phyloP scores from a whole-genome alignment of 92 coral and sea anemone species.

The Phenganax subtilis region DNA sequence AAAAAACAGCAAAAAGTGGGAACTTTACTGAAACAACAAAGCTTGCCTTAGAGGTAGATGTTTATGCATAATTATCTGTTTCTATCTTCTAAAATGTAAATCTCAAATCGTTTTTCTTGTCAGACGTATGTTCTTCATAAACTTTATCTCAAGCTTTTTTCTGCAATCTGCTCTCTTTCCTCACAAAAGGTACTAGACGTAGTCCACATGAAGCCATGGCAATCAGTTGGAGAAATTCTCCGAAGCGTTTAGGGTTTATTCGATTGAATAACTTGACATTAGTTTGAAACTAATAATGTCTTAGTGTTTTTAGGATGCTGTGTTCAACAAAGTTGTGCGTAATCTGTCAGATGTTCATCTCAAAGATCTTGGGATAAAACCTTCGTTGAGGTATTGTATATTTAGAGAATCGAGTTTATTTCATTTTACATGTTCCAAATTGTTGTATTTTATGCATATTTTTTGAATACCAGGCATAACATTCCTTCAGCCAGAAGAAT shows the following conservation, averaged over 20 bases:
- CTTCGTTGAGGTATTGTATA: slow-evolving; percentile 61
- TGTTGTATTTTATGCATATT: neutral
- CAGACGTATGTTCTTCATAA: slow-evolving; percentile 88
- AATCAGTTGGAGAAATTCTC: neutral
- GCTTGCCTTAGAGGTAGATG: slow-evolving; percentile 80
- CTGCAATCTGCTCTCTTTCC: slow-evolving; percentile 84
- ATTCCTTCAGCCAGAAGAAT: slow-evolving; percentile 80
- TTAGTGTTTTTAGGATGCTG: slow-evolving; percentile 62
- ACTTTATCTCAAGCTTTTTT: slow-evolving; percentile 67
- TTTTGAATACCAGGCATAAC: slow-evolving; percentile 52
- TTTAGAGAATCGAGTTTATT: neutral
- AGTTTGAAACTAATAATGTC: neutral
- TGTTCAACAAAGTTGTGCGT: slow-evolving; percentile 78
- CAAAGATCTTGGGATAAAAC: slow-evolving; percentile 82
- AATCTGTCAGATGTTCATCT: slow-evolving; percentile 88
- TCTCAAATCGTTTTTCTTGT: neutral
- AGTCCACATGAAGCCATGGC: neutral
- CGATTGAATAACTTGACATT: too few species aligned
- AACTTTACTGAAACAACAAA: slow-evolving; percentile 79
- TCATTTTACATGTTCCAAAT: neutral
- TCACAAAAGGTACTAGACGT: slow-evolving; percentile 65
- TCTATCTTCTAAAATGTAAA: neutral
- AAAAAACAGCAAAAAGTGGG: slow-evolving; percentile 69
- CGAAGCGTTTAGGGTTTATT: neutral
- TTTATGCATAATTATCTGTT: neutral